Conservation (phyloP, 2,797 vertebrate genomes). For the Eidolon dupreanum region DNA sequence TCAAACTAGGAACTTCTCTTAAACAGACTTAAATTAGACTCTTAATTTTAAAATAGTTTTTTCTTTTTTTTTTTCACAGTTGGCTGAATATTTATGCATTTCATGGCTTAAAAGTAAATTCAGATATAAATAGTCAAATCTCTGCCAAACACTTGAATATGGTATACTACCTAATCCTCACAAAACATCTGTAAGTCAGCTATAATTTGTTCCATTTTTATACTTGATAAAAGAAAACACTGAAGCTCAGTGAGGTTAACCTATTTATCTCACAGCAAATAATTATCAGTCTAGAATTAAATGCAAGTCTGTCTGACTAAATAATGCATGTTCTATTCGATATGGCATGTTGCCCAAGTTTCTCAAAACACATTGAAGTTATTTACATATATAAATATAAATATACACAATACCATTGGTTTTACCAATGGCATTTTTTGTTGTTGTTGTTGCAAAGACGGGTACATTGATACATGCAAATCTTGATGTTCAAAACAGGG, state of each 20-base stretch:
- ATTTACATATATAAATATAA: not conserved
- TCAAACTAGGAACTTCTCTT: not conserved
- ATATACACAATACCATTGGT: not conserved
- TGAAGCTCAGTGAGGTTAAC: not conserved
- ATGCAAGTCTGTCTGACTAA: not conserved
- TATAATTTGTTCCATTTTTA: conserved; percentile 18
- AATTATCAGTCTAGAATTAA: conserved; percentile 17
- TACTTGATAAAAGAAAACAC: not conserved
- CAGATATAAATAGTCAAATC: not conserved
- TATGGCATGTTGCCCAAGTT: not conserved
- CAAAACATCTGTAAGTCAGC: not conserved
- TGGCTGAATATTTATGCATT: not conserved
- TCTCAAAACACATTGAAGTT: not conserved
- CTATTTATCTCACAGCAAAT: not conserved
- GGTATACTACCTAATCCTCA: not conserved
- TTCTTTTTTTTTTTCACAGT: not conserved
- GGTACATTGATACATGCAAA: not conserved
- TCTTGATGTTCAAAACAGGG: not conserved
- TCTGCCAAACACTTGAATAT: not conserved
- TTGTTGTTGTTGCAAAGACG: not conserved
- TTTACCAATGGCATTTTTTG: not conserved
- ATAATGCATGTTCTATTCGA: not conserved
- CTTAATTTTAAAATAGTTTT: not conserved
- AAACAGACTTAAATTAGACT: not conserved
- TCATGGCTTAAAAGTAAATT: not conserved